Evolutionary conservation across 2,888 invertebrate species (phyloP), one percentile per base, ranked within the genome.

Genomic region (Drosophila silvestris): DNA sequence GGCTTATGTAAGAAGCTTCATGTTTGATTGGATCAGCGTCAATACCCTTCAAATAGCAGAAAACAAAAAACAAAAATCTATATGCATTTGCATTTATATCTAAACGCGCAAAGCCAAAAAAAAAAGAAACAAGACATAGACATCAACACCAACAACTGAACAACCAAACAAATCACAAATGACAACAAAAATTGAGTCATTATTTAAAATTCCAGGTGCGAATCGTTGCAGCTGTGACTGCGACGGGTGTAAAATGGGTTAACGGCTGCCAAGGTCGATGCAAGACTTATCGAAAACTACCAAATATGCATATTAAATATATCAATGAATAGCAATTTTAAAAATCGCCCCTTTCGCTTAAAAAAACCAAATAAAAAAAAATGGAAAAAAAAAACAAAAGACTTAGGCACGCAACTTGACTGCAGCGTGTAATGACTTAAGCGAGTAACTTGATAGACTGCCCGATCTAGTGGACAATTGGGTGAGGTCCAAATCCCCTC

Each of bases 171-270:
- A 26, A 9, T n/a, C 28, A 32, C 52, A 52, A 30, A 44, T 16
- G 47, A 58, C 58, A 53, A 41, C 9, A 58, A 73, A 77, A 75
- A 72, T 65, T 50, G 26, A 50, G 22, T 14, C 69, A 71, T 81
- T 83, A 51, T 61, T 85, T 89, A 82, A 85, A 77, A 85, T 85
- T 85, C 87, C 87, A 79, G 73, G 70, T 77, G 80, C 89, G 79
- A 84, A 77, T 78, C 77, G 85, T 85, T 85, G 89, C 87, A 85
- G 74, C 53, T 56, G 56, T 32, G 19, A 14, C 32, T 53, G 82
- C 74, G 59, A 57, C 70, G 70, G 52, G 57, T 68, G 61, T 60
- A 83, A 56, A 71, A 81, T 84, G 86, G 85, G 84, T 68, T 75
- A 73, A 89, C 84, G 81, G 73, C 71, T 64, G 69, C 50, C 86